phyloP scores from a whole-genome alignment of 2,113 vertebrate genomes.

The Synchiropus splendidus region DNA sequence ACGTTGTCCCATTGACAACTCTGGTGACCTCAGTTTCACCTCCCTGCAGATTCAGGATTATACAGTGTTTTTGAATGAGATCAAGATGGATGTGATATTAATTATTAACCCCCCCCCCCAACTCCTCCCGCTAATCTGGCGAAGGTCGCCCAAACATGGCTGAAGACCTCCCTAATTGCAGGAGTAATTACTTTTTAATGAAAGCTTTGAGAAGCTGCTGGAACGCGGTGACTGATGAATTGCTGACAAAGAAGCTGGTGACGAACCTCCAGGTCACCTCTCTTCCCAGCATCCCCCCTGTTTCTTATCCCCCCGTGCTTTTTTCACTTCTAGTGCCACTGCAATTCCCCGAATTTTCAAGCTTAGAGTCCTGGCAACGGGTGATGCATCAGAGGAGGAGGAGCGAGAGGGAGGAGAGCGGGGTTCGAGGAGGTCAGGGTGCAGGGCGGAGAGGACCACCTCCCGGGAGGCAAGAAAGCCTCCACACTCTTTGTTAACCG shows the following conservation, averaged over 20 bases:
- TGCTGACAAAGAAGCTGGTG: constrained; percentile 22
- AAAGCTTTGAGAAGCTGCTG: constrained; percentile 27
- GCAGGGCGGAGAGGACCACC: constrained; percentile 62
- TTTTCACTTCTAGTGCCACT: constrained; percentile 28
- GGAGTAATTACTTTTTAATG: constrained; percentile 32
- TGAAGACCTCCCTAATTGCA: constrained; percentile 10
- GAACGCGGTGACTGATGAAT: constrained; percentile 32
- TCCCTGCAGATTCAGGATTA: constrained; percentile 4
- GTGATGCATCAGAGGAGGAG: constrained; percentile 47
- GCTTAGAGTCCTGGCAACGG: constrained; percentile 56
- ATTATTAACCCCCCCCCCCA: constrained; percentile 23
- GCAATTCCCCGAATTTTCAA: constrained; percentile 55
- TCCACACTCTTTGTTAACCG: constrained; percentile 62
- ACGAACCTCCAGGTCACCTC: constrained; percentile 31
- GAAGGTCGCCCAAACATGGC: constrained; percentile 5
- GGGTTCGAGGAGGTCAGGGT: constrained; percentile 65
- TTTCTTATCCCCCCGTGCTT: constrained; percentile 1
- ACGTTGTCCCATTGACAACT: constrained; percentile 1
- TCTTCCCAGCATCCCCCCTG: constrained; percentile 12
- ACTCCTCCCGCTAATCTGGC: background rate
- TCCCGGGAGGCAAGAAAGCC: constrained; percentile 62
- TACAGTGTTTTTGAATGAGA: constrained; percentile 14
- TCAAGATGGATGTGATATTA: constrained; percentile 1
- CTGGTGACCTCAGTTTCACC: constrained; percentile 39
- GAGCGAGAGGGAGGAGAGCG: constrained; percentile 27